Conservation (phyloP, 2,797 vertebrate species). For the Alauda arvensis region DNA sequence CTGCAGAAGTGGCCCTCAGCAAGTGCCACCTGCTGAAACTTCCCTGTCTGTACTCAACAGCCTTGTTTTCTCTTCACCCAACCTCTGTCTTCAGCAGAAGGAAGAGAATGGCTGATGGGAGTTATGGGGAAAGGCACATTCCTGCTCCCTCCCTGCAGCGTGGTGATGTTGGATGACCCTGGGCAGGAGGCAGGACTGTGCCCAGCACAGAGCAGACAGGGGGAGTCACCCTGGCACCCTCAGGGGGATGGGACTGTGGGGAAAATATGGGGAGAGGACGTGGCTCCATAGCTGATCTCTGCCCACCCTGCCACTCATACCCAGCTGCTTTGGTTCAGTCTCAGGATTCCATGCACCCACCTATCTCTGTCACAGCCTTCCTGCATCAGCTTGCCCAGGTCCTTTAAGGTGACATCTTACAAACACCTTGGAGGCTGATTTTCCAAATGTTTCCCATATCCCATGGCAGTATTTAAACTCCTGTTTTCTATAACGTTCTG, state of each 20-base stretch:
- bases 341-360: not conserved
- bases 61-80: not conserved
- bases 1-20: not conserved
- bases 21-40: not conserved
- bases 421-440: not conserved
- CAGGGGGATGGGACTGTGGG: not conserved
- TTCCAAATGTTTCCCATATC: not conserved
- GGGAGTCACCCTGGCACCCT: not conserved
- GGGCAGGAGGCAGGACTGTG: not conserved
- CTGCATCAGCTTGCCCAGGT: not conserved
- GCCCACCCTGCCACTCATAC: not conserved
- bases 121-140: not conserved
- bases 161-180: accelerated
- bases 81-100: not conserved
- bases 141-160: not conserved
- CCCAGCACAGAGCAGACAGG: not conserved
- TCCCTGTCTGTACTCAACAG: not conserved
- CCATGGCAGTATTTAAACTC: not conserved
- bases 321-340: not conserved
- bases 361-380: not conserved
- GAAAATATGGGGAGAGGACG: not conserved
- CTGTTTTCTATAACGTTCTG: not conserved
- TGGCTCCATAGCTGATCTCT: not conserved
- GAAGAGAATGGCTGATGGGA: not conserved
- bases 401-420: not conserved